Evolutionary conservation across 92 coral and sea anemone species (phyloP), one percentile per base, ranked within the genome.

Genomic region (Chrysogorgia sp.): DNA sequence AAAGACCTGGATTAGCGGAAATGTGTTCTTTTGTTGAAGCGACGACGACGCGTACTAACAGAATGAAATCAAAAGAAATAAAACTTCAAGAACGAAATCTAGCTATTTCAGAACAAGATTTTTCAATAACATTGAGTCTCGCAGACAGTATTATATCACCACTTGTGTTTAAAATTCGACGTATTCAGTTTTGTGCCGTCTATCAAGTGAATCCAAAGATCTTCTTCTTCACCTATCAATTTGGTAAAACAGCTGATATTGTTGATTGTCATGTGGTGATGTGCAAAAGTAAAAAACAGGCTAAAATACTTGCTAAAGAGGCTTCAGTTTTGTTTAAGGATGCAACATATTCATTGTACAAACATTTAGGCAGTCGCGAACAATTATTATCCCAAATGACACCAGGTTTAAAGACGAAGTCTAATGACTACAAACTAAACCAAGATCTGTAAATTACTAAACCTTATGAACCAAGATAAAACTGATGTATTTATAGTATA

Each of bases 221-320:
- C 50, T 94, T 94, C 83, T 94, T 94, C 89, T 94, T 89, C 48
- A 94, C 91, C 33, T 94, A 91, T 77, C 98, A 94, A 80, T 87
- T 87, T 71, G 96, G 97, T 49, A 70, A 90, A 58, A 92, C 92
- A 79, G 92, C 96, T 70, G 98, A 92, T 59, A 76, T 80, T 66
- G 89, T 94, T 1, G 90, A 91, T 67, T 92, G 97, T 64, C 92
- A 91, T 78, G 92, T 86, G 25, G 76, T 94, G 17, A 84, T 84
- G 80, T 87, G 96, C 35, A 89, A 86, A 76, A 86, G 59, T 67
- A 91, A 89, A 77, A 88, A 77, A 58, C 97, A 94, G 57, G 98
- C 98, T 7, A 94, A 92, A 76, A 87, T 89, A 82, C 71, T 94
- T 26, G 98, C 98, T n/a, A 91, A 92, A 82, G 88, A 72, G 55